phyloP scores from a whole-genome alignment of 1,140 invertebrate genomes.

The Hyles vespertilio region DNA sequence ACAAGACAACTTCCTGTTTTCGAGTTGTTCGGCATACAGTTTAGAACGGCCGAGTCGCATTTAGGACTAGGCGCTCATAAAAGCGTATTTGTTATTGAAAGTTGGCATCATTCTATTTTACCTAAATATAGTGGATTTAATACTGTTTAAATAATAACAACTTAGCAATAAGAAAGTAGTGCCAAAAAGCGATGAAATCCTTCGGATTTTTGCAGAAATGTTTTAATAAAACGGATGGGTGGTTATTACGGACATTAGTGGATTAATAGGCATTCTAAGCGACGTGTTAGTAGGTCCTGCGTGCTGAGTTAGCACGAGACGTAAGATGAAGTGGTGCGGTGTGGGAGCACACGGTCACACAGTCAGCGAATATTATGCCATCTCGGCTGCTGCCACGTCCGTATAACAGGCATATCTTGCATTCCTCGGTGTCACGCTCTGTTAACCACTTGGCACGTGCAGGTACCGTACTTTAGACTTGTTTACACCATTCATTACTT shows the following conservation, averaged over 20 bases:
- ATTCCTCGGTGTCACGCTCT: constrained; percentile 2
- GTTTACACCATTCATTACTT: too few relatives aligned
- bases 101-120: constrained; percentile 46
- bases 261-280: constrained; percentile 27
- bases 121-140: constrained; percentile 33
- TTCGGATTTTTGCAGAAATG: constrained; percentile 5
- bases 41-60: constrained; percentile 20
- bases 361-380: constrained; percentile 36
- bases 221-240: not conserved
- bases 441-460: too few relatives aligned
- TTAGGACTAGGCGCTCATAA: constrained; percentile 24
- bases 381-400: constrained; percentile 19
- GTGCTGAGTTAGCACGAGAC: constrained; percentile 26
- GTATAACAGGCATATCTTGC: constrained; percentile 9
- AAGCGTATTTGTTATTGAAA: constrained; percentile 32
- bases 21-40: constrained; percentile 21
- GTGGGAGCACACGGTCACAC: constrained; percentile 2
- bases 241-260: constrained; percentile 13
- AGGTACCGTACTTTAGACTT: too few relatives aligned
- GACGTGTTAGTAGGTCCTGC: constrained; percentile 17
- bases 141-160: constrained; percentile 36
- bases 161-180: constrained; percentile 20
- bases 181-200: constrained; percentile 23
- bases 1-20: constrained; percentile 22
- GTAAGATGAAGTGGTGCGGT: constrained; percentile 27